Evolutionary conservation across 2,797 vertebrate genomes (phyloP).

Genomic region (Gymnothorax javanicus): DNA sequence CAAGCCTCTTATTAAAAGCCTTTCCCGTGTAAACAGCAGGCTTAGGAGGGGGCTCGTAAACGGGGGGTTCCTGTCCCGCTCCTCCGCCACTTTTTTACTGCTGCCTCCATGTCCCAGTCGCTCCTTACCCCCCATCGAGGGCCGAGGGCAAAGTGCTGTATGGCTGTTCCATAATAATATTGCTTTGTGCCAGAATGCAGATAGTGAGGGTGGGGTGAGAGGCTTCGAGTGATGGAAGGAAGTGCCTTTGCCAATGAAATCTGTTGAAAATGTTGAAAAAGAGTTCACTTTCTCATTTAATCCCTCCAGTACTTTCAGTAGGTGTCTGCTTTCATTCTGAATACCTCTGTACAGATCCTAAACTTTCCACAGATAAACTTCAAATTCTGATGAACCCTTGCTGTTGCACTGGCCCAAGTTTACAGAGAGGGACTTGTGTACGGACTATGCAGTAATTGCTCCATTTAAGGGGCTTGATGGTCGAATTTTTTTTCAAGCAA

Average conservation of each 20-base stretch:
- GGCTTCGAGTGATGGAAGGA: not conserved
- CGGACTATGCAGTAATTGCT: not conserved
- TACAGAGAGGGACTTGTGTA: not conserved
- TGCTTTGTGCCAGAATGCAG: not conserved
- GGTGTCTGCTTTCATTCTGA: not conserved
- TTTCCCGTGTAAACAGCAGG: constrained; percentile 70
- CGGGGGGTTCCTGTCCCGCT: constrained; percentile 45
- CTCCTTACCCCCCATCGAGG: constrained; percentile 15
- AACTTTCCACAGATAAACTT: not conserved
- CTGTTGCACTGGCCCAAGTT: not conserved
- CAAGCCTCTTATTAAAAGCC: constrained; percentile 72
- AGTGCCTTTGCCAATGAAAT: not conserved
- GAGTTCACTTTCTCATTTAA: not conserved
- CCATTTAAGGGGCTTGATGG: not conserved
- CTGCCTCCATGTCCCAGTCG: not conserved
- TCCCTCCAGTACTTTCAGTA: not conserved
- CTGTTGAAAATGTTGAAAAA: too few species aligned
- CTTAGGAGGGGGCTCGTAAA: constrained; percentile 72
- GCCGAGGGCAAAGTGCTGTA: not conserved
- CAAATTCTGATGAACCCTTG: not conserved
- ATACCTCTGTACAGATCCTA: not conserved
- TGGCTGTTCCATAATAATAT: not conserved
- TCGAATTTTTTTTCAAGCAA: not conserved
- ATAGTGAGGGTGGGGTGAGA: not conserved
- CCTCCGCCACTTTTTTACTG: constrained; percentile 26